These are phyloP conservation scores for Corythaeola cristata DNA, from an alignment of 2,113 vertebrate genomes.

Conservation along the genomic window DNA sequence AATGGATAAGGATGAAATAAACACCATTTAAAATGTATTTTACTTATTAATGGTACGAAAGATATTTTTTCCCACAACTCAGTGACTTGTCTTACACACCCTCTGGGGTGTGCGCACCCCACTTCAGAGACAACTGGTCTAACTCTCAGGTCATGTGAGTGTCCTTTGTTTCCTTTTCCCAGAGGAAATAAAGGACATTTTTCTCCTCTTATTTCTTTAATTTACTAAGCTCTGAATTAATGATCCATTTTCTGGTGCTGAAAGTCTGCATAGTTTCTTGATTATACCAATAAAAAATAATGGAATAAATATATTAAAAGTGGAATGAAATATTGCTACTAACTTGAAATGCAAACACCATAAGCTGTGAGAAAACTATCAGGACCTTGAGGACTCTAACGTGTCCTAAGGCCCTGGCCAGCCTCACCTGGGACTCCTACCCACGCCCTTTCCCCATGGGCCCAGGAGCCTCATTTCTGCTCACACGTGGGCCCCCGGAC, in stretches of 20 bases:
- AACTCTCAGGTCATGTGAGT: rapidly evolving
- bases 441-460: background rate
- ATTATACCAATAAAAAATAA: background rate
- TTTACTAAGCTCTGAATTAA: background rate
- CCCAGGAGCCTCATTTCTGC: background rate
- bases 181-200: background rate
- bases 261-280: background rate
- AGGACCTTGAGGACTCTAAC: background rate
- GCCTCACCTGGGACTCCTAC: background rate
- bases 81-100: background rate
- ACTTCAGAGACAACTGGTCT: background rate
- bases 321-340: background rate
- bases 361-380: background rate
- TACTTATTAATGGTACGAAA: background rate
- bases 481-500: rapidly evolving
- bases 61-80: background rate
- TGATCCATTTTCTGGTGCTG: background rate
- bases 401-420: background rate
- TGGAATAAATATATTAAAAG: background rate
- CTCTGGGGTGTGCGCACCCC: background rate
- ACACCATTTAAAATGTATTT: background rate
- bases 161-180: background rate
- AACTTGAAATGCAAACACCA: background rate
- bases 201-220: background rate
- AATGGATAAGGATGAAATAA: background rate